Percentiles rank a stretch among this genome's conserved stretches.
Conservation (phyloP, 1,140 invertebrate species). For the Pantala flavescens region DNA sequence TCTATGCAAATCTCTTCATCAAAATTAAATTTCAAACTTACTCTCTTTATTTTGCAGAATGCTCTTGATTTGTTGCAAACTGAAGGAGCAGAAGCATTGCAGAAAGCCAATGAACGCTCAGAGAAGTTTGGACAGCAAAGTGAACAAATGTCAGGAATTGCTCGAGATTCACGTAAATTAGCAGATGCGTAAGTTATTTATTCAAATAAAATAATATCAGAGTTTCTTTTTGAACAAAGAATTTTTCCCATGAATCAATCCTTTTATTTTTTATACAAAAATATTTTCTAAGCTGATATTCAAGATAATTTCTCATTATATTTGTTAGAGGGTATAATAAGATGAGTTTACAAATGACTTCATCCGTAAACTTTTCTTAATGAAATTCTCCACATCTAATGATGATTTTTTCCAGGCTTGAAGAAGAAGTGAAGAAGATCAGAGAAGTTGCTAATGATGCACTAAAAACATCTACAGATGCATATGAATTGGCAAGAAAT, state of each 20-base stretch:
- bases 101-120: conserved; percentile 69
- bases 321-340: not conserved
- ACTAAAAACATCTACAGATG: conserved; percentile 67
- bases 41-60: conserved; percentile 34
- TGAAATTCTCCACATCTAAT: too few species aligned
- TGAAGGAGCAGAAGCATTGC: conserved; percentile 65
- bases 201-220: not conserved
- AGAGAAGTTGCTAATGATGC: conserved; percentile 66
- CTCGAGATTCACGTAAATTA: conserved; percentile 67
- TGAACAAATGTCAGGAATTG: conserved; percentile 79
- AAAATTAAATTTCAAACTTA: too few species aligned
- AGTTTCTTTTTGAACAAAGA: not conserved
- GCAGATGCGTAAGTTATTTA: conserved; percentile 54
- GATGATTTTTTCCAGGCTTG: conserved; percentile 38
- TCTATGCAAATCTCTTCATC: not conserved
- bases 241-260: not conserved
- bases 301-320: too few species aligned
- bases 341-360: too few species aligned
- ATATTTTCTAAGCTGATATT: not conserved
- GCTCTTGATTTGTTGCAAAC: conserved; percentile 64
- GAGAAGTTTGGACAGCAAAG: conserved; percentile 83
- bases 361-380: too few species aligned
- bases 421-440: conserved; percentile 66
- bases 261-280: not conserved
- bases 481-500: conserved; percentile 68